phyloP scores from a whole-genome alignment of 2,888 invertebrate genomes.

The Stenurella melanura region DNA sequence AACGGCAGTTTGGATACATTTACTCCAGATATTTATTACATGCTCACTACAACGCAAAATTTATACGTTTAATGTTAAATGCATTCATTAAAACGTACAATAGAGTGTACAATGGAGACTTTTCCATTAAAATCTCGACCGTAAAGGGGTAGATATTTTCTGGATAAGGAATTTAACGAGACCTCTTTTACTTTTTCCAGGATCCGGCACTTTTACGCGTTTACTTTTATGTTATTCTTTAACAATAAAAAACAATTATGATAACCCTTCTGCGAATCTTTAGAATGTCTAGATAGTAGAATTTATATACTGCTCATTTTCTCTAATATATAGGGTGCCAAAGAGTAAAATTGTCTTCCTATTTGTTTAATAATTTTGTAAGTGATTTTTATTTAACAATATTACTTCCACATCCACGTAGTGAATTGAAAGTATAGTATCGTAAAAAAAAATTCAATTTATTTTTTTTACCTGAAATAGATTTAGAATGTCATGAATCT shows the following conservation, averaged over 20 bases:
- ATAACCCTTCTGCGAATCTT: not conserved
- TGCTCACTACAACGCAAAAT: slow-evolving; percentile 48
- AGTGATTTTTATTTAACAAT: not conserved
- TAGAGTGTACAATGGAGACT: slow-evolving; percentile 24
- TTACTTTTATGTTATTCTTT: slow-evolving; percentile 13
- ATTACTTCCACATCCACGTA: no score
- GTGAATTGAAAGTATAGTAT: no score
- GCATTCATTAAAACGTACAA: slow-evolving; percentile 54
- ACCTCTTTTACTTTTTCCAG: slow-evolving; percentile 12
- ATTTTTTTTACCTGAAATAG: no score
- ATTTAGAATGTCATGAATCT: no score
- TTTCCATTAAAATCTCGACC: slow-evolving; percentile 26
- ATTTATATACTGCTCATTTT: slow-evolving; percentile 16
- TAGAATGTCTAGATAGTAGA: not conserved
- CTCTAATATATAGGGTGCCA: not conserved
- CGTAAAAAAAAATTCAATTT: no score
- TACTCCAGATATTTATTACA: slow-evolving; percentile 57
- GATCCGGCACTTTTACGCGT: not conserved
- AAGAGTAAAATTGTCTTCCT: no score
- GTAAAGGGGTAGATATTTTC: slow-evolving; percentile 30
- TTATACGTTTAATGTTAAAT: slow-evolving; percentile 53
- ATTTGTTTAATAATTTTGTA: no score
- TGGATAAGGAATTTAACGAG: slow-evolving; percentile 26
- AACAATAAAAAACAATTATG: slow-evolving; percentile 17
- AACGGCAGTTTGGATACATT: slow-evolving; percentile 55